phyloP scores from a whole-genome alignment of 2,888 invertebrate species.

The Napeogenes sylphis region DNA sequence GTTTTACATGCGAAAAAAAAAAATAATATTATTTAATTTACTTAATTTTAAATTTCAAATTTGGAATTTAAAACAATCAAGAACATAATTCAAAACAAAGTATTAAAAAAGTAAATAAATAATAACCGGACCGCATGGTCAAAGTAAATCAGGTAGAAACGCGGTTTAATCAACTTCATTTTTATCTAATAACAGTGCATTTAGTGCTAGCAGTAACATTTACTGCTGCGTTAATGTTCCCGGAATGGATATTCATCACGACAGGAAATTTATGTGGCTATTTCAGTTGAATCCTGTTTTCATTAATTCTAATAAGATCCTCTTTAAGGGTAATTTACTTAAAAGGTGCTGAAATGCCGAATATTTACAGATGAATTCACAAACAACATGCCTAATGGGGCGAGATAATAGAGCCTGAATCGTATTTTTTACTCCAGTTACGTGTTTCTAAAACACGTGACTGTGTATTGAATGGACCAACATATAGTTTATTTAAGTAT shows the following conservation, averaged over 20 bases:
- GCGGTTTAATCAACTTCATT: conserved; percentile 8
- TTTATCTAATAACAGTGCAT: conserved; percentile 20
- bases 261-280: conserved; percentile 48
- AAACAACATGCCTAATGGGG: conserved; percentile 7
- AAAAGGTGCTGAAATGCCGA: conserved; percentile 44
- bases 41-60: too few species aligned
- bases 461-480: not conserved
- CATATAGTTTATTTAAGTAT: not conserved
- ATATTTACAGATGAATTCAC: conserved; percentile 24
- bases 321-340: conserved; percentile 49
- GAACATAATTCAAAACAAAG: too few species aligned
- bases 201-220: conserved; percentile 22
- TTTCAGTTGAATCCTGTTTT: conserved; percentile 41
- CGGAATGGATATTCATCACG: conserved; percentile 37
- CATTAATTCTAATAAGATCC: conserved; percentile 50
- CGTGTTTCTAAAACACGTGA: not conserved
- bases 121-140: not conserved
- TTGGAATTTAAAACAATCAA: too few species aligned
- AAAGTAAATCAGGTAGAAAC: conserved; percentile 3
- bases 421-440: not conserved
- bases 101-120: too few species aligned
- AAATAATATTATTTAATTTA: too few species aligned
- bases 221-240: conserved; percentile 21
- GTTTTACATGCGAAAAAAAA: too few species aligned
- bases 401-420: conserved; percentile 4